Evolutionary conservation across 2,113 vertebrate genomes (phyloP).

Genomic region (Megaceryle maxima): DNA sequence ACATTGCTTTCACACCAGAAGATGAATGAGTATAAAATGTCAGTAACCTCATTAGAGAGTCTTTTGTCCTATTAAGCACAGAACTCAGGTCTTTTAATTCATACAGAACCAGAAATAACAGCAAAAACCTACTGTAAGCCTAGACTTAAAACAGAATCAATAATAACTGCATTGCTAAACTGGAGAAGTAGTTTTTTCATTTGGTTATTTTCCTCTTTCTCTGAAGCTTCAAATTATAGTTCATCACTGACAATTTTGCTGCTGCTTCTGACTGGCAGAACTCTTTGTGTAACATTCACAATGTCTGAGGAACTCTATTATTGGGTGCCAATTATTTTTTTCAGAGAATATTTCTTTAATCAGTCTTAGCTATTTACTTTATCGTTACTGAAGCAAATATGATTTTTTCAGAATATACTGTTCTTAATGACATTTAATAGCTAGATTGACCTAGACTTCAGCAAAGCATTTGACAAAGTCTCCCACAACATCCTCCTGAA

Average conservation of each 20-base stretch:
- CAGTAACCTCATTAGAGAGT: not conserved
- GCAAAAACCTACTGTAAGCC: not conserved
- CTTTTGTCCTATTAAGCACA: not conserved
- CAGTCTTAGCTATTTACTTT: not conserved
- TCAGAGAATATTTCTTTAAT: not conserved
- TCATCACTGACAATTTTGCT: not conserved
- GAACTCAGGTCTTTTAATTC: not conserved
- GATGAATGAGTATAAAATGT: not conserved
- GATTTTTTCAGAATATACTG: not conserved
- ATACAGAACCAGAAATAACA: not conserved
- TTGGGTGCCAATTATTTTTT: not conserved
- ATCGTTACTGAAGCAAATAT: not conserved
- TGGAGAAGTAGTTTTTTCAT: not conserved
- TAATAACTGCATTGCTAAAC: not conserved
- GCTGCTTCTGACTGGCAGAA: not conserved
- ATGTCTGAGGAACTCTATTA: not conserved
- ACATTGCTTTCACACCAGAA: not conserved
- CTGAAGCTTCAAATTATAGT: not conserved
- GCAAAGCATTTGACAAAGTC: too few relatives aligned
- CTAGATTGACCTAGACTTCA: not conserved
- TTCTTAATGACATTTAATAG: not conserved
- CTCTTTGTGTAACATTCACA: not conserved
- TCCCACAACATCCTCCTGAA: too few relatives aligned
- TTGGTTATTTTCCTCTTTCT: not conserved
- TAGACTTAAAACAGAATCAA: not conserved